Evolutionary conservation across 2,113 vertebrate genomes (phyloP).

Genomic region (Eretmochelys imbricata): DNA sequence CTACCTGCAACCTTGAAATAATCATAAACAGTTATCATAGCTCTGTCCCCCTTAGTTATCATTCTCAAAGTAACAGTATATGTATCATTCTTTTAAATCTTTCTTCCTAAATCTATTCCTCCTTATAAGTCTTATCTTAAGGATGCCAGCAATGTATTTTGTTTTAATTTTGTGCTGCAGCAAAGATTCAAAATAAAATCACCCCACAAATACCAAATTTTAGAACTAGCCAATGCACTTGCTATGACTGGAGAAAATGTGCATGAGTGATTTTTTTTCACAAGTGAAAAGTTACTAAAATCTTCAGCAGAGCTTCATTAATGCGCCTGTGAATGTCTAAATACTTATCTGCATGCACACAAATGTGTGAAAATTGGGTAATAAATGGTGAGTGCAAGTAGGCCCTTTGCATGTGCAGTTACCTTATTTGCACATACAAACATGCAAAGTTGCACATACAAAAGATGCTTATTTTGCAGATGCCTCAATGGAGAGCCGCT

Average conservation of each 20-base stretch:
- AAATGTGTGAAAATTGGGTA: slow-evolving; percentile 28
- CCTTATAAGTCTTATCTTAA: slow-evolving; percentile 72
- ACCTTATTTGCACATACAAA: slow-evolving; percentile 13
- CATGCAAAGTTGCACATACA: slow-evolving; percentile 24
- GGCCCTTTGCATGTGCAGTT: background rate
- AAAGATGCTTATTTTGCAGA: background rate
- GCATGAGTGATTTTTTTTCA: background rate
- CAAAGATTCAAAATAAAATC: slow-evolving; percentile 51
- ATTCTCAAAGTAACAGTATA: slow-evolving; percentile 23
- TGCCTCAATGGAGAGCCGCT: background rate
- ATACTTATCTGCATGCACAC: background rate
- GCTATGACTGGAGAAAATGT: background rate
- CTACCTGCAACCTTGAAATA: background rate
- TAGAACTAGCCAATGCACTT: background rate
- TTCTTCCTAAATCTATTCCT: background rate
- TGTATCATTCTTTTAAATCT: slow-evolving; percentile 43
- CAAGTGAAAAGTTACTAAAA: slow-evolving; percentile 24
- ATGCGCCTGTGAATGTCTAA: background rate
- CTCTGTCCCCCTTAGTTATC: slow-evolving; percentile 63
- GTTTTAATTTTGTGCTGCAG: slow-evolving; percentile 58
- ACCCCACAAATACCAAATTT: slow-evolving; percentile 14
- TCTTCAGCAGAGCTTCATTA: background rate
- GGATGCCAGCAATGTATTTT: slow-evolving; percentile 68
- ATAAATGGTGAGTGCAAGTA: slow-evolving; percentile 17
- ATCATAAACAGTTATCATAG: rapidly evolving